Conservation (phyloP, 2,888 invertebrate genomes). For the Caenorhabditis afra region DNA sequence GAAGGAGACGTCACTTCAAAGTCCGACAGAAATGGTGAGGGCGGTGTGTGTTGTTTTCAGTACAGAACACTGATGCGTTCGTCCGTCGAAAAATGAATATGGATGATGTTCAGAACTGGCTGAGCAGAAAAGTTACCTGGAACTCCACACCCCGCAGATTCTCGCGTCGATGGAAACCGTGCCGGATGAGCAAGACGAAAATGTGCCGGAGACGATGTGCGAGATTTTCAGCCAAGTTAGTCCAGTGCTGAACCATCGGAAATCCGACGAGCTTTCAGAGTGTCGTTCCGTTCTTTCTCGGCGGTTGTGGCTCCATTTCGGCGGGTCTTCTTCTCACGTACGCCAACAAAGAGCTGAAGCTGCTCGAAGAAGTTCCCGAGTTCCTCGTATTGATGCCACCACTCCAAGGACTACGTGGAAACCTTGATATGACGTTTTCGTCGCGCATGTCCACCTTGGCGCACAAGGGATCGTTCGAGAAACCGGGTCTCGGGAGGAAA, state of each 20-base stretch:
- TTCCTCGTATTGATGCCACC: conserved; percentile 86
- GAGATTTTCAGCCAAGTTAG: conserved; percentile 37
- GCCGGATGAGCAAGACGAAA: conserved; percentile 14
- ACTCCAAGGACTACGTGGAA: conserved; percentile 90
- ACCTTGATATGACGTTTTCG: conserved; percentile 95
- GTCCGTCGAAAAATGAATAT: neutral
- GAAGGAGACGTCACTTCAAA: neutral
- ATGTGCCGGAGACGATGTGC: conserved; percentile 46
- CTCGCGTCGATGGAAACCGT: conserved; percentile 55
- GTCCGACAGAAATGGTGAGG: neutral
- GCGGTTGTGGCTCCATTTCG: conserved; percentile 52
- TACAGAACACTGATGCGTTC: neutral
- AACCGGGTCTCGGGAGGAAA: conserved; percentile 16
- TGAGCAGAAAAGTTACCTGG: conserved; percentile 33
- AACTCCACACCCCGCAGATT: conserved; percentile 40
- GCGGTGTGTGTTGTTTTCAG: neutral
- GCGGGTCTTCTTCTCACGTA: conserved; percentile 55
- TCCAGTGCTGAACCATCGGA: too few relatives aligned
- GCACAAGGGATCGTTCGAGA: conserved; percentile 44
- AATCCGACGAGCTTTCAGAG: conserved; percentile 16
- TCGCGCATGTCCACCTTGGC: conserved; percentile 89
- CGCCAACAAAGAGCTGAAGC: conserved; percentile 34
- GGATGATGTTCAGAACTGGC: neutral
- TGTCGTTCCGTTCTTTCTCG: conserved; percentile 54
- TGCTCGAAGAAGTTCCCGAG: conserved; percentile 49